Conservation (phyloP, 2,797 vertebrate species). For the Tinamus major region DNA sequence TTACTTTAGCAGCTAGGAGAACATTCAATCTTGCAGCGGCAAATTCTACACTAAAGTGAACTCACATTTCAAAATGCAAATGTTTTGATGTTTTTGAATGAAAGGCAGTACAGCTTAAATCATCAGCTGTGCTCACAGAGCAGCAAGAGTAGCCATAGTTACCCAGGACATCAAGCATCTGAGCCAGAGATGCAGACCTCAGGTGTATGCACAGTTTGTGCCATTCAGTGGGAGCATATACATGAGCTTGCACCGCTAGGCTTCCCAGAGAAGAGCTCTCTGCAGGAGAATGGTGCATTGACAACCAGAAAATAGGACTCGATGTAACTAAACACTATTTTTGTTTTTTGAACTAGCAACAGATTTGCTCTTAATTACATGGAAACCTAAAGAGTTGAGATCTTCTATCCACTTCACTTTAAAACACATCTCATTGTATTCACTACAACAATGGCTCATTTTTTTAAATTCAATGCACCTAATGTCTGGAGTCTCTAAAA, state of each 20-base stretch:
- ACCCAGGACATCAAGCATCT: neutral
- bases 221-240: neutral
- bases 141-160: neutral
- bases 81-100: neutral
- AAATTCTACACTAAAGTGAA: neutral
- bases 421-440: neutral
- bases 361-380: neutral
- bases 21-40: fast-evolving
- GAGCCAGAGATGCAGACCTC: neutral
- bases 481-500: neutral
- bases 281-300: neutral
- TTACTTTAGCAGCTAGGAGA: neutral
- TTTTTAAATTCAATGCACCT: neutral
- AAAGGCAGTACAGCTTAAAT: neutral
- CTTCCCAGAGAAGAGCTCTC: neutral
- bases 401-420: neutral
- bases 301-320: neutral
- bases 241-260: neutral
- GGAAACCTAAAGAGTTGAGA: neutral
- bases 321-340: neutral
- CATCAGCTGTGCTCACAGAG: neutral
- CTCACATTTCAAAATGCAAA: neutral
- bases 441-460: neutral
- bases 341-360: neutral
- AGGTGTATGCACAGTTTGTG: neutral